Evolutionary conservation across 2,113 vertebrate species (phyloP).

Genomic region (Micromys minutus): DNA sequence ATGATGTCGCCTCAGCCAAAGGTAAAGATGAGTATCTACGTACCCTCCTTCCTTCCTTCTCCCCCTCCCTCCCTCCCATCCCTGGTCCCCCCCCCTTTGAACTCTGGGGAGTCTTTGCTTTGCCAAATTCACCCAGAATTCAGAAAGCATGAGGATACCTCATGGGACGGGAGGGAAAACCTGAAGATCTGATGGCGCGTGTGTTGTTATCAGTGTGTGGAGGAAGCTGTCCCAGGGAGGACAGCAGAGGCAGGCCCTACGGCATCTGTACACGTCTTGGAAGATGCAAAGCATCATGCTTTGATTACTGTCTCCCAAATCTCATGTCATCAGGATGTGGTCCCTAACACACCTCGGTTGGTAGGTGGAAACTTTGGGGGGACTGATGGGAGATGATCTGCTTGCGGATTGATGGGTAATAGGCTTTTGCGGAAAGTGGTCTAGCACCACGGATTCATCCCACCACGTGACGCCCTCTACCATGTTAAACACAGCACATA

Average conservation of each 20-base stretch:
- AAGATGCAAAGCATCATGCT: background rate
- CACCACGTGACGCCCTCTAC: rapidly evolving
- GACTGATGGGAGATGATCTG: background rate
- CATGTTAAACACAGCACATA: too few species aligned
- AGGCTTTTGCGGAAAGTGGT: too few species aligned
- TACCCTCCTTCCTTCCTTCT: too few species aligned
- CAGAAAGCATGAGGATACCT: background rate
- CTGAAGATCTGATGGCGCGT: rapidly evolving
- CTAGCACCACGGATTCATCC: background rate
- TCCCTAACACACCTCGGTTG: background rate
- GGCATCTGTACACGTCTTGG: background rate
- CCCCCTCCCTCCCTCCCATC: too few species aligned
- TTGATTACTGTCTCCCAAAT: background rate
- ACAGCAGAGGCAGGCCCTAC: background rate
- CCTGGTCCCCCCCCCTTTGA: too few species aligned
- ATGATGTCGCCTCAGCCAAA: background rate
- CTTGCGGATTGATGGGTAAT: background rate
- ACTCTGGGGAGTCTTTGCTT: background rate
- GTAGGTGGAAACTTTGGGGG: too few species aligned
- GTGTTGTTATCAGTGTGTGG: rapidly evolving
- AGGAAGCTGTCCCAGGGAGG: background rate
- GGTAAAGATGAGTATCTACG: background rate
- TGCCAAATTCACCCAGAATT: background rate
- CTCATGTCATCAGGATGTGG: background rate
- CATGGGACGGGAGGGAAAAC: background rate